Conservation (phyloP, 2,113 vertebrate species). For the Cervus canadensis region DNA sequence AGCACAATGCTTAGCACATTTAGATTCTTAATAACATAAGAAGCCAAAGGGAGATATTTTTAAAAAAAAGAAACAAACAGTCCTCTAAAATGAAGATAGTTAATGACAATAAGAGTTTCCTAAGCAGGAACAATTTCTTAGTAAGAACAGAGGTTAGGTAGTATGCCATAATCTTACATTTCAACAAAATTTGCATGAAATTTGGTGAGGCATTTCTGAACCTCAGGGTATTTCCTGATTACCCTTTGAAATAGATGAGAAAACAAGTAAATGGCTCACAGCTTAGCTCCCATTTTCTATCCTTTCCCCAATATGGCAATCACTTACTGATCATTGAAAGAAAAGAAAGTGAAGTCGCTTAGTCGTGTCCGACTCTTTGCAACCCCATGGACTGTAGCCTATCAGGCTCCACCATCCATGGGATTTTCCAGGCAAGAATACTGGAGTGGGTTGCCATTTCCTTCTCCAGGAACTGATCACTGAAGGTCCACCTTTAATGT, state of each 20-base stretch:
- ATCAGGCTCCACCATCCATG: neutral
- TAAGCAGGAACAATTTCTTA: neutral
- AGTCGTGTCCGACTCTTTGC: fast-evolving
- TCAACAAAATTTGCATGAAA: neutral
- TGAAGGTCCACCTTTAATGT: neutral
- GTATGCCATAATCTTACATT: neutral
- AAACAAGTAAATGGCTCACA: neutral
- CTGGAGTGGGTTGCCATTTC: neutral
- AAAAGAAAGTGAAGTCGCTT: neutral
- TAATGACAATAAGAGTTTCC: neutral
- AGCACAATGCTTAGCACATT: neutral
- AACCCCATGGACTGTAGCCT: neutral
- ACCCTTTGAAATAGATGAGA: neutral
- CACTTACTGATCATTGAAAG: neutral
- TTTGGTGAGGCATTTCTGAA: neutral
- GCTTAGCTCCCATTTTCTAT: neutral
- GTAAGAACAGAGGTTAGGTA: neutral
- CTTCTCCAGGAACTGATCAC: neutral
- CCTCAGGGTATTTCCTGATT: neutral
- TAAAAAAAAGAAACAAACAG: neutral
- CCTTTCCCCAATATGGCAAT: neutral
- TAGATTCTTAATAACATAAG: conserved; percentile 37
- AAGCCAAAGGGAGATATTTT: neutral
- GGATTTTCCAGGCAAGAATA: neutral
- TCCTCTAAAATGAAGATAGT: neutral